Percentiles rank a stretch among this genome's conserved stretches.
These are phyloP conservation scores for Silurus meridionalis DNA, from an alignment of 2,113 vertebrate species.

Conservation along the genomic window DNA sequence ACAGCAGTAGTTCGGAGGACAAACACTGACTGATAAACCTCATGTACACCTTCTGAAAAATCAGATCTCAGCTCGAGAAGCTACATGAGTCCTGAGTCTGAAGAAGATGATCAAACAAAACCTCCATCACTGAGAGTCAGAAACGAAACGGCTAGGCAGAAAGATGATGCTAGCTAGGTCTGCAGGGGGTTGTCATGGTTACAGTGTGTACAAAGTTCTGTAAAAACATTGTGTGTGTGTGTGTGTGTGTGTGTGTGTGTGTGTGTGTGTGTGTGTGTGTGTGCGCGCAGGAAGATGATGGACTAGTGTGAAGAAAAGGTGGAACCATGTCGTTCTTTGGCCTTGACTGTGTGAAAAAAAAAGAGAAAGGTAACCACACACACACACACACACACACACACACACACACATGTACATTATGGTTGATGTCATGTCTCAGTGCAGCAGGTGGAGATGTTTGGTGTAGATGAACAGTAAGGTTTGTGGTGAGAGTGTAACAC, in stretches of 20 bases:
- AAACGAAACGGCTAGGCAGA: background rate
- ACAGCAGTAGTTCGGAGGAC: background rate
- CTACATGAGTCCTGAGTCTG: background rate
- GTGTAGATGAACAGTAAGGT: too few species aligned
- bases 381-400: background rate
- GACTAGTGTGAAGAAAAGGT: slow-evolving; percentile 59
- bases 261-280: slow-evolving; percentile 30
- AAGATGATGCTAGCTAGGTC: background rate
- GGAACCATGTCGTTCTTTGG: slow-evolving; percentile 81
- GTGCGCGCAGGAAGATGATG: slow-evolving; percentile 67
- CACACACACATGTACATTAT: background rate
- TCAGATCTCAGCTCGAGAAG: background rate
- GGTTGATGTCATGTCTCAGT: too few species aligned
- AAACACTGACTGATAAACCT: background rate
- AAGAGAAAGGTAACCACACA: slow-evolving; percentile 70
- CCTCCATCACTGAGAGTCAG: background rate
- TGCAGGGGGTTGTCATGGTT: background rate
- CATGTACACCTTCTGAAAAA: background rate
- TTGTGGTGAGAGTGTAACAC: background rate
- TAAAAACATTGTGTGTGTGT: background rate
- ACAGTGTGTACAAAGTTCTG: background rate
- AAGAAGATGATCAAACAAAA: background rate
- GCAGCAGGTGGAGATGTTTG: too few species aligned
- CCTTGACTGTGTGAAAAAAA: slow-evolving; percentile 74
- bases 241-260: slow-evolving; percentile 35